phyloP scores from a whole-genome alignment of 2,113 vertebrate genomes.

The Saccopteryx leptura region DNA sequence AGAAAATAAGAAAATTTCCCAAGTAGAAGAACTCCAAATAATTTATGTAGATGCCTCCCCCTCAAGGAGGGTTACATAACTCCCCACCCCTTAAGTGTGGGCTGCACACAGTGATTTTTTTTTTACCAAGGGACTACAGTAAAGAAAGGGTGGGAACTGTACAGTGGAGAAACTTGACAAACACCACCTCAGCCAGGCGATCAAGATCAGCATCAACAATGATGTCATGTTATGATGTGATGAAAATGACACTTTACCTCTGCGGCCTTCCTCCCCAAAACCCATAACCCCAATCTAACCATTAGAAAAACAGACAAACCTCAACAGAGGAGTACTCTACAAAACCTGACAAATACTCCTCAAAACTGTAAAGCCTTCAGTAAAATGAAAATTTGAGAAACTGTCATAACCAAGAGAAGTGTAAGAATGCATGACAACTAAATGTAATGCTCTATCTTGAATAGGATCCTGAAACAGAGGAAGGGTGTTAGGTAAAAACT shows the following conservation, averaged over 20 bases:
- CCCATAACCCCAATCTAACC: neutral
- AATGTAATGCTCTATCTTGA: neutral
- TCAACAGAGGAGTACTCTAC: neutral
- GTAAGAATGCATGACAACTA: neutral
- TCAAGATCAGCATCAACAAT: too few species aligned
- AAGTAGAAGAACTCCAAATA: conserved; percentile 30
- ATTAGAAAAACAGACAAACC: neutral
- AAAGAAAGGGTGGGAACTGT: too few species aligned
- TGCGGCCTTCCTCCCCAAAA: neutral
- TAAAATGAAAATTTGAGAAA: neutral
- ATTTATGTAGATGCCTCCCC: neutral
- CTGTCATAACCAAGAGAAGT: neutral
- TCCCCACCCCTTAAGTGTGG: neutral
- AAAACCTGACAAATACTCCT: neutral
- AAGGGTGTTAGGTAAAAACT: neutral
- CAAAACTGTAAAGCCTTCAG: neutral
- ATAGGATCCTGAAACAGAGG: neutral
- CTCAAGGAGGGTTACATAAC: neutral
- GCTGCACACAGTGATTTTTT: neutral
- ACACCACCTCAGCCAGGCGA: neutral
- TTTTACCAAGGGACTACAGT: neutral
- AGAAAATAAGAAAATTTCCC: neutral
- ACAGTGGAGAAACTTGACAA: neutral
- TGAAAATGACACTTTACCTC: neutral
- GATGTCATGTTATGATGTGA: neutral